These are phyloP conservation scores for Peromyscus attwateri DNA, from an alignment of 2,797 vertebrate species.

Conservation along the genomic window DNA sequence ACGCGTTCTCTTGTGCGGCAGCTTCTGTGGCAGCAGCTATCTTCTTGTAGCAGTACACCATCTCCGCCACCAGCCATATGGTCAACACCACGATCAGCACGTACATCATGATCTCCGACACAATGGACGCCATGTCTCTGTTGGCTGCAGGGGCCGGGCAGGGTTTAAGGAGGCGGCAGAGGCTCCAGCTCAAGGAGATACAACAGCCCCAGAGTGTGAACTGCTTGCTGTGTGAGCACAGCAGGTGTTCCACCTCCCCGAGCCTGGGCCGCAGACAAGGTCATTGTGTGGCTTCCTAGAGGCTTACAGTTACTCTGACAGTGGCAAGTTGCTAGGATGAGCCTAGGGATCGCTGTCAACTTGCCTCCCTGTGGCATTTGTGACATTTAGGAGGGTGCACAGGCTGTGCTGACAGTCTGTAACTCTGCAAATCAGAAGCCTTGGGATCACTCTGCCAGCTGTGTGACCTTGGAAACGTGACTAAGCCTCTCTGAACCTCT, in stretches of 20 bases:
- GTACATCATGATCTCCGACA: constrained; percentile 97
- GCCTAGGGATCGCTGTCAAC: neutral
- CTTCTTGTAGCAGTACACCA: constrained; percentile 97
- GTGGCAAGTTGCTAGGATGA: neutral
- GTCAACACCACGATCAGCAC: constrained; percentile 95
- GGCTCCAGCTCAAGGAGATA: neutral
- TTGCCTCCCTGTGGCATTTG: no score
- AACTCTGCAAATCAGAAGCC: constrained; percentile 6
- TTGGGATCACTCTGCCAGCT: neutral
- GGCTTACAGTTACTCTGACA: neutral
- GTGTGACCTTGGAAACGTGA: constrained; percentile 29
- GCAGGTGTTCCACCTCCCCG: neutral
- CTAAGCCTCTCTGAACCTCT: neutral
- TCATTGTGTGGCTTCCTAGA: neutral
- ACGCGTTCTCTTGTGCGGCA: constrained; percentile 94
- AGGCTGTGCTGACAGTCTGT: neutral
- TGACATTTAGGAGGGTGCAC: no score
- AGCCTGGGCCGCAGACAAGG: neutral
- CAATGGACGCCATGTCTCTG: constrained; percentile 93
- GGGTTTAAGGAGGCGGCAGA: neutral
- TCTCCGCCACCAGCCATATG: constrained; percentile 95
- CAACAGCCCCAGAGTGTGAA: fast-evolving
- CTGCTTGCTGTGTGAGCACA: neutral
- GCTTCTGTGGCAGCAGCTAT: constrained; percentile 93
- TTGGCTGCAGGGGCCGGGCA: constrained; percentile 86